phyloP scores from a whole-genome alignment of 2,113 vertebrate genomes.

The Australoheros scitulus region DNA sequence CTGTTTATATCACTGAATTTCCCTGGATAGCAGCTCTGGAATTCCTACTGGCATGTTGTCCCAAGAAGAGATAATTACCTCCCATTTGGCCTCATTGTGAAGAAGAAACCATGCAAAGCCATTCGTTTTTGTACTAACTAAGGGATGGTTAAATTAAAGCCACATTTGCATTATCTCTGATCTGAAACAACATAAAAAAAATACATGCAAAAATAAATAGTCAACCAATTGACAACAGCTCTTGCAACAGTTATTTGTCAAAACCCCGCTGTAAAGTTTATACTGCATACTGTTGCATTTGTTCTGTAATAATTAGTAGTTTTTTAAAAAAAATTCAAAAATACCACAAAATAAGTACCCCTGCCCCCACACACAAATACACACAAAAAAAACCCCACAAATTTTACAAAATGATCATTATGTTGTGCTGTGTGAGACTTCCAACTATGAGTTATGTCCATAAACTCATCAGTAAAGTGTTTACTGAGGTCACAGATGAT shows the following conservation, averaged over 20 bases:
- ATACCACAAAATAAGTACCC: neutral
- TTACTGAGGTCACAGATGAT: neutral
- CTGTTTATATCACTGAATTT: slow-evolving; percentile 43
- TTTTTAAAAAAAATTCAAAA: neutral
- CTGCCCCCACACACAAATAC: neutral
- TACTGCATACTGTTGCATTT: neutral
- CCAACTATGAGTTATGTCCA: neutral
- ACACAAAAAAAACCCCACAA: neutral
- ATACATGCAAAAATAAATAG: neutral
- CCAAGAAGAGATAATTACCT: slow-evolving; percentile 53
- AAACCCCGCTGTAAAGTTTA: neutral
- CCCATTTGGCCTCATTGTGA: slow-evolving; percentile 24
- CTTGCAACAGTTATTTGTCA: neutral
- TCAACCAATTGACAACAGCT: neutral
- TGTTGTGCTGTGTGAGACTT: neutral
- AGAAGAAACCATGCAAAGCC: neutral
- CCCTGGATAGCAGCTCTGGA: slow-evolving; percentile 19
- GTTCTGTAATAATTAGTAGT: neutral
- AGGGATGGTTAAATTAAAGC: neutral
- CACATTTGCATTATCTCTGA: neutral
- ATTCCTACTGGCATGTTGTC: slow-evolving; percentile 47
- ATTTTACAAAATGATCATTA: fast-evolving
- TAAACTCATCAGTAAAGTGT: neutral
- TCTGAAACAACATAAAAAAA: neutral
- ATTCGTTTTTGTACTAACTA: neutral